A percentile compares a stretch with the other conserved stretches of the same genome.
Conservation (phyloP, 2,797 vertebrate species). For the Xiphorhynchus erythropygius region DNA sequence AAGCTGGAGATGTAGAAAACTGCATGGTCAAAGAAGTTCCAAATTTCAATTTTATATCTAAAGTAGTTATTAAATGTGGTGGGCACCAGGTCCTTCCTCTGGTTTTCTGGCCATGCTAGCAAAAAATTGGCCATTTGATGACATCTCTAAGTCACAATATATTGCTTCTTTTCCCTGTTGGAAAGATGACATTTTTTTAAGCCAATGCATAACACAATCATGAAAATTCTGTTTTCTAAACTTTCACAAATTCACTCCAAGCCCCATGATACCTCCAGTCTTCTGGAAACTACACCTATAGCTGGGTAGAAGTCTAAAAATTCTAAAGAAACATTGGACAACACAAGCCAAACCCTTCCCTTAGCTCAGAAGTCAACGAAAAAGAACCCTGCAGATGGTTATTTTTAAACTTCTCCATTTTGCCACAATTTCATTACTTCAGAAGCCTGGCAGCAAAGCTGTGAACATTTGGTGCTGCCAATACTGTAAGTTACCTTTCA, state of each 20-base stretch:
- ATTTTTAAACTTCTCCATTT: constrained; percentile 3
- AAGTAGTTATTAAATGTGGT: neutral
- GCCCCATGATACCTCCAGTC: neutral
- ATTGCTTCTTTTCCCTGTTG: neutral
- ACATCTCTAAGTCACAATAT: neutral
- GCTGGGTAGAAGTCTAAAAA: neutral
- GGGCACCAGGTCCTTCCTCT: neutral
- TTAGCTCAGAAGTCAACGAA: neutral
- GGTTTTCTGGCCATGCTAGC: neutral
- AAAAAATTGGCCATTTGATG: neutral
- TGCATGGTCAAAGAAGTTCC: neutral
- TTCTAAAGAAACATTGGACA: neutral
- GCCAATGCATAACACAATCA: neutral
- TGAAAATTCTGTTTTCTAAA: neutral
- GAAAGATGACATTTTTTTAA: neutral
- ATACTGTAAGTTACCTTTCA: neutral
- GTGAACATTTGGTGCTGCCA: constrained; percentile 37
- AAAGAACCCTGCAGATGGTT: neutral
- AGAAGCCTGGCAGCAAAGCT: neutral
- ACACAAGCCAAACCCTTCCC: neutral
- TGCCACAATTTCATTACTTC: neutral
- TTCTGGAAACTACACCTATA: neutral
- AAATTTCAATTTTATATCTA: neutral
- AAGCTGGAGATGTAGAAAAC: neutral
- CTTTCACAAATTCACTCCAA: neutral